These are phyloP conservation scores for Pteronura brasiliensis DNA, from an alignment of 2,113 vertebrate genomes.

Conservation along the genomic window DNA sequence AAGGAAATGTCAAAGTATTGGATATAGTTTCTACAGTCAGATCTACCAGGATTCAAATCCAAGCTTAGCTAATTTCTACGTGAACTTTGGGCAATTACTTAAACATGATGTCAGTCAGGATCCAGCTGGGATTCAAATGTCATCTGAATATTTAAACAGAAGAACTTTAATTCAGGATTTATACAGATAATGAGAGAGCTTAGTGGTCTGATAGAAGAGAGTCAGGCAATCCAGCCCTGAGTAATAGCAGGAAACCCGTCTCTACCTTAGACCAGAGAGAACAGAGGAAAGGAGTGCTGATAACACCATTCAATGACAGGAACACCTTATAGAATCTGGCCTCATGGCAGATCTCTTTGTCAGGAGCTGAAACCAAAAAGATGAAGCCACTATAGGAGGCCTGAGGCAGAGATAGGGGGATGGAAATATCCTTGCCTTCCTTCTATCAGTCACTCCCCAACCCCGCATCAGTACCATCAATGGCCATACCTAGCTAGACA, in stretches of 20 bases:
- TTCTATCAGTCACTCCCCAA: neutral
- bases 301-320: too few relatives aligned
- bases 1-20: neutral
- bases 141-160: neutral
- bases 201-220: neutral
- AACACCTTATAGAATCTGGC: neutral
- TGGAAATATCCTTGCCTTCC: neutral
- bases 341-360: neutral
- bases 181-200: neutral
- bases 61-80: neutral
- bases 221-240: neutral
- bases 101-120: neutral
- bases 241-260: neutral
- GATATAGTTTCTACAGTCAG: neutral
- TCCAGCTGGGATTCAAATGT: neutral
- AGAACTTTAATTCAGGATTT: neutral
- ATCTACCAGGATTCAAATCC: neutral
- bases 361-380: neutral
- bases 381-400: neutral
- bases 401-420: neutral
- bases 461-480: neutral
- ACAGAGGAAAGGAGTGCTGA: too few relatives aligned
- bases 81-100: neutral
- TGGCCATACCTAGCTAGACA: neutral
- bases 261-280: too few relatives aligned